Evolutionary conservation across 2,797 vertebrate genomes (phyloP).

Genomic region (Pelobates cultripes): DNA sequence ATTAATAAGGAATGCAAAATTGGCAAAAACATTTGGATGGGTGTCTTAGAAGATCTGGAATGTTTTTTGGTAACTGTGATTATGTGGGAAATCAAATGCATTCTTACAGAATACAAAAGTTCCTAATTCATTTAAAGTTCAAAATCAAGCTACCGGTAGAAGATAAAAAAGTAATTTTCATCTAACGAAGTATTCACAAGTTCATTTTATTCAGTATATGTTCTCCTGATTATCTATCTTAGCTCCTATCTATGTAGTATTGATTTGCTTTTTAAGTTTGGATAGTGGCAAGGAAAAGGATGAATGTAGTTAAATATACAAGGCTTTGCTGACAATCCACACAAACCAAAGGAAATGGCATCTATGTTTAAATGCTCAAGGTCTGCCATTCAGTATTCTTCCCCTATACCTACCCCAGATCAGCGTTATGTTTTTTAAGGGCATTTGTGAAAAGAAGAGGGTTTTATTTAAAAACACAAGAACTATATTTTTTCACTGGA

Average conservation of each 20-base stretch:
- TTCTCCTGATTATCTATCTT: slow-evolving; percentile 3
- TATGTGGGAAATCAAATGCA: background rate
- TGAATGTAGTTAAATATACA: background rate
- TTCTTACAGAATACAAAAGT: background rate
- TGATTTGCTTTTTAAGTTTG: slow-evolving; percentile 8
- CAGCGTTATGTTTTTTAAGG: no score
- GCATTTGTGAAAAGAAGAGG: no score
- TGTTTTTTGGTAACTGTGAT: background rate
- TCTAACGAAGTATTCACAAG: slow-evolving; percentile 4
- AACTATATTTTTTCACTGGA: no score
- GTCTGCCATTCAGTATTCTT: background rate
- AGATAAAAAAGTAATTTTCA: slow-evolving; percentile 2
- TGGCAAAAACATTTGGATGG: background rate
- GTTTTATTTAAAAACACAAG: no score
- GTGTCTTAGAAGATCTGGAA: background rate
- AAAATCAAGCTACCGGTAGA: background rate
- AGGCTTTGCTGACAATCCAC: background rate
- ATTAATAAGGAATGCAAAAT: no score
- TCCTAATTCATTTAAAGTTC: background rate
- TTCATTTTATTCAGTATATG: slow-evolving; percentile 1
- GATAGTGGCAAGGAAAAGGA: background rate
- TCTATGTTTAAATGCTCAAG: background rate
- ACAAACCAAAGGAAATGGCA: background rate
- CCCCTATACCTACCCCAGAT: background rate
- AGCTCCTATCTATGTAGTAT: slow-evolving; percentile 6